These are phyloP conservation scores for Silurus meridionalis DNA, from an alignment of 2,113 vertebrate genomes.

Conservation along the genomic window DNA sequence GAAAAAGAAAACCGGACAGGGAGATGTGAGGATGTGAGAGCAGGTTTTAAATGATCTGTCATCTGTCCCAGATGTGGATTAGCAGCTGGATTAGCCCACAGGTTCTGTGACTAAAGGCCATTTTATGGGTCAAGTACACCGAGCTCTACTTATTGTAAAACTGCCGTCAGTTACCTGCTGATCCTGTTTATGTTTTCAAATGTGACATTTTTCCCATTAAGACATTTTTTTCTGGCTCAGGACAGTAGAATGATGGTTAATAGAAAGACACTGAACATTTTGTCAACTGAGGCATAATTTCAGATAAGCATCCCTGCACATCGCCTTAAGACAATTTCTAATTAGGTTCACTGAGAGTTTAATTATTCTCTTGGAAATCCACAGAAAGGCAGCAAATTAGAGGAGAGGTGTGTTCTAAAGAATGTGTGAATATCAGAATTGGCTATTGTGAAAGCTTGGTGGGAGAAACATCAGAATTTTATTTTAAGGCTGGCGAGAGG, in stretches of 20 bases:
- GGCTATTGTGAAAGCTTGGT: neutral
- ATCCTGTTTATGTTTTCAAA: neutral
- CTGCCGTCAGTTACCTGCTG: neutral
- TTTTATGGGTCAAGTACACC: neutral
- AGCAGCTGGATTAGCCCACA: conserved; percentile 3
- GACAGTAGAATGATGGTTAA: conserved; percentile 38
- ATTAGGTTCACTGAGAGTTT: conserved; percentile 33
- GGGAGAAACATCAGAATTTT: conserved; percentile 7
- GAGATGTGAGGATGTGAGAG: neutral
- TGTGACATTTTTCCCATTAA: neutral
- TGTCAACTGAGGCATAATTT: conserved; percentile 46
- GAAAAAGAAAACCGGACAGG: too few species aligned
- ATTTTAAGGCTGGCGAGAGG: conserved; percentile 53
- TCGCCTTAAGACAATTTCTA: conserved; percentile 23
- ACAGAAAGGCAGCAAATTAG: conserved; percentile 20
- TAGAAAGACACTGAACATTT: conserved; percentile 63
- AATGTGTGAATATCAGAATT: conserved; percentile 13
- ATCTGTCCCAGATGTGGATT: conserved; percentile 13
- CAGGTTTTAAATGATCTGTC: neutral
- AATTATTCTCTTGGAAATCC: conserved; percentile 33
- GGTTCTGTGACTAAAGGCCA: neutral
- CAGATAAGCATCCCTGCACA: conserved; percentile 19
- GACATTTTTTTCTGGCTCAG: neutral
- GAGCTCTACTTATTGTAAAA: neutral
- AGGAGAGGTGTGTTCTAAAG: conserved; percentile 7